Evolutionary conservation across 2,113 vertebrate genomes (phyloP).

Genomic region (Vireo altiloquus): DNA sequence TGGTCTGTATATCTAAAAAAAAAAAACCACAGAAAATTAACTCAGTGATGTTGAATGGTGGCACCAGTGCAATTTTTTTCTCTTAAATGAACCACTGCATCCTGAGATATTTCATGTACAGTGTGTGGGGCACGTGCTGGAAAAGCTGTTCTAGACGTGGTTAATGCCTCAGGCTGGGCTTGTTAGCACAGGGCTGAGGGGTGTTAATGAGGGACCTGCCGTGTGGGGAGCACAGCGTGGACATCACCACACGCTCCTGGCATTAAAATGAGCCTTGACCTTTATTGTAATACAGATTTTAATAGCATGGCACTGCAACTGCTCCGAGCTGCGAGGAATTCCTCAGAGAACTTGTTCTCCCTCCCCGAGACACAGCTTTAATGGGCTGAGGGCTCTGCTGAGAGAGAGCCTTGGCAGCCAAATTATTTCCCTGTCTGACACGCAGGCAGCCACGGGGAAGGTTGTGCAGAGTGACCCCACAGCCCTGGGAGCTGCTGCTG

Average conservation of each 20-base stretch:
- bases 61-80: not conserved
- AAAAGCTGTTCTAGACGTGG: not conserved
- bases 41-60: not conserved
- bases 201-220: not conserved
- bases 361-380: not conserved
- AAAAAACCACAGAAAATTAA: not conserved
- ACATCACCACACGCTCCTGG: rapidly evolving
- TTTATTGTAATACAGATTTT: not conserved
- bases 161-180: not conserved
- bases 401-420: not conserved
- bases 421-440: rapidly evolving
- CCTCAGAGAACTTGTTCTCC: not conserved
- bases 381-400: not conserved
- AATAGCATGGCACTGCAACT: not conserved
- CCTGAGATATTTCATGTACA: not conserved
- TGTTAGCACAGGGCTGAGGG: not conserved
- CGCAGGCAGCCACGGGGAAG: not conserved
- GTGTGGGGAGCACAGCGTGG: not conserved
- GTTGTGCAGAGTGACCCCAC: not conserved
- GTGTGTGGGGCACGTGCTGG: not conserved
- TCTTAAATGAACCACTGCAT: not conserved
- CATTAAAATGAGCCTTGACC: not conserved
- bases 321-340: not conserved
- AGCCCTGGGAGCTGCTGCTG: not conserved
- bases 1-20: not conserved